Evolutionary conservation across 1,140 invertebrate species (phyloP).

Genomic region (Drosophila sp.): DNA sequence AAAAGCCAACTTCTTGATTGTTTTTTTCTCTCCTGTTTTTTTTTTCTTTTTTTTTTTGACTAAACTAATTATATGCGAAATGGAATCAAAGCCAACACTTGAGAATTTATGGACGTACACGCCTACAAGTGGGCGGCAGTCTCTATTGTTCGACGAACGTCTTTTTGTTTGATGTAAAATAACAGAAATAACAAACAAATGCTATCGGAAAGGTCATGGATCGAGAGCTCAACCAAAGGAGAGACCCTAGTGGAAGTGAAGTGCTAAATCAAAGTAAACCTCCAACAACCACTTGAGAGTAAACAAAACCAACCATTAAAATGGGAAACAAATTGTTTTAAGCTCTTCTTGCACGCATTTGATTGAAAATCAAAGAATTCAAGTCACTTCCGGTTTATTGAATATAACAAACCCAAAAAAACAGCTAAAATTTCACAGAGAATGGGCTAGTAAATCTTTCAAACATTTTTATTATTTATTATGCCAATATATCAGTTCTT

Average conservation of each 20-base stretch:
- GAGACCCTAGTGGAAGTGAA: background rate
- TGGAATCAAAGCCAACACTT: constrained; percentile 19
- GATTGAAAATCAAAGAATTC: background rate
- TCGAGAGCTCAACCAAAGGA: background rate
- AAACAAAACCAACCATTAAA: background rate
- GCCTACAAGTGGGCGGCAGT: constrained; percentile 20
- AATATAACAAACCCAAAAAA: no score
- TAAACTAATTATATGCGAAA: constrained; percentile 17
- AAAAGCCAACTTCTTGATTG: constrained; percentile 18
- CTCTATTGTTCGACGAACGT: constrained; percentile 8
- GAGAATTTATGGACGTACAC: constrained; percentile 20
- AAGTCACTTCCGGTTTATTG: background rate
- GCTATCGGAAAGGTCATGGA: constrained; percentile 13
- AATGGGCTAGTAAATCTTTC: no score
- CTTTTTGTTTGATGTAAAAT: constrained; percentile 9
- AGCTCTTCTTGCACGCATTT: background rate
- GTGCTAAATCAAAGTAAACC: constrained; percentile 14
- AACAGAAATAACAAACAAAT: constrained; percentile 2
- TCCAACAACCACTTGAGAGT: background rate
- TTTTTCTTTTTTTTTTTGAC: constrained; percentile 11
- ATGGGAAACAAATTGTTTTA: background rate
- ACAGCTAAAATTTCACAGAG: no score
- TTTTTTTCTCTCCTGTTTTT: background rate
- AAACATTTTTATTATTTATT: no score
- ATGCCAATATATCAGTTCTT: no score